Conservation (phyloP, 2,797 vertebrate species). For the Falco biarmicus region DNA sequence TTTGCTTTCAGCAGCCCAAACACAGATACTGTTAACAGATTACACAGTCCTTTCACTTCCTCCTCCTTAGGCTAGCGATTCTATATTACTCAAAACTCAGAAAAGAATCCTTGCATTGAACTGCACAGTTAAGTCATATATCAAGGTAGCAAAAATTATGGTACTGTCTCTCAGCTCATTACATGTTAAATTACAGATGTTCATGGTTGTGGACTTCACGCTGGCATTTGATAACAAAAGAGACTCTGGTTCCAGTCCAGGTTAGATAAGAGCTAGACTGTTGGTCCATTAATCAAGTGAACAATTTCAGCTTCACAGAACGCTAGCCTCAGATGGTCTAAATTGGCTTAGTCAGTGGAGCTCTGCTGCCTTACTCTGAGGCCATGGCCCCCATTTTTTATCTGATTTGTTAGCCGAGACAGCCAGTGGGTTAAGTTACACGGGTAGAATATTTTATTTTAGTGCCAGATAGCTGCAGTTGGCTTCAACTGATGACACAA, state of each 20-base stretch:
- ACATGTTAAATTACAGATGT: background rate
- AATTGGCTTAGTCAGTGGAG: slow-evolving; percentile 7
- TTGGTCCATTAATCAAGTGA: slow-evolving; percentile 54
- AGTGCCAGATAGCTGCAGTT: background rate
- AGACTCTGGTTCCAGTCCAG: slow-evolving; percentile 2
- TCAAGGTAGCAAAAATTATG: background rate
- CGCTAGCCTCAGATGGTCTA: background rate
- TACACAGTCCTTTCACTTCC: background rate
- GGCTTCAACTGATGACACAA: background rate
- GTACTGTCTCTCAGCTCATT: background rate
- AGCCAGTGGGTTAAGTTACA: background rate
- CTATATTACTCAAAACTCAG: slow-evolving; percentile 20
- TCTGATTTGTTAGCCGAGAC: background rate
- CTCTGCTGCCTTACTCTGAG: background rate
- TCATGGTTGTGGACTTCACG: background rate
- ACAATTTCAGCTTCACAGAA: slow-evolving; percentile 36
- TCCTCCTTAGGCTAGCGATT: background rate
- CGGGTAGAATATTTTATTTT: background rate
- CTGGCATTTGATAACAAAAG: slow-evolving; percentile 7
- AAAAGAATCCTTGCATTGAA: background rate
- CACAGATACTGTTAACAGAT: background rate
- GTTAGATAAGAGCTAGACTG: slow-evolving; percentile 41
- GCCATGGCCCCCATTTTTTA: background rate
- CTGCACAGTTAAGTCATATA: background rate
- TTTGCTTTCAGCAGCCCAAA: background rate